Percentiles rank a stretch among this genome's conserved stretches.
phyloP scores from a whole-genome alignment of 2,888 invertebrate species.

The Dendrolimus pini region DNA sequence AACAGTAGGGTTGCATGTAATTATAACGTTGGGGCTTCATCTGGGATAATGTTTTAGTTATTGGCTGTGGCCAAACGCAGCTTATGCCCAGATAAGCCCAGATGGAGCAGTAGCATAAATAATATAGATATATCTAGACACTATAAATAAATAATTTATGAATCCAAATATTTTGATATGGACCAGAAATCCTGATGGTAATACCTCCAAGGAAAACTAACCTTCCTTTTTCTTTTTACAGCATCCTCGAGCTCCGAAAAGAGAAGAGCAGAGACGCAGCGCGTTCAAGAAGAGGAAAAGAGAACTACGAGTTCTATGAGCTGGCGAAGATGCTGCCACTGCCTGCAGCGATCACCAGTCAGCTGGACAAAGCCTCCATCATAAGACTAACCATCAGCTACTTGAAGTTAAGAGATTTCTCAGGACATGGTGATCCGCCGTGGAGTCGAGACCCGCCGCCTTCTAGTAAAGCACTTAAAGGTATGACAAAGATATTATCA shows the following conservation, averaged over 20 bases:
- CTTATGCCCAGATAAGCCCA: too few relatives aligned
- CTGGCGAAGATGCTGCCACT: slow-evolving; percentile 95
- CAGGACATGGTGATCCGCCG: slow-evolving; percentile 96
- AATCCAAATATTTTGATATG: too few relatives aligned
- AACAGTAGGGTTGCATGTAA: too few relatives aligned
- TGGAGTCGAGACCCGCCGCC: slow-evolving; percentile 92
- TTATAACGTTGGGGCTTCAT: too few relatives aligned
- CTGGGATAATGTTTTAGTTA: too few relatives aligned
- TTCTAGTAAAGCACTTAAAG: slow-evolving; percentile 88
- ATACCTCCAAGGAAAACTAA: not conserved
- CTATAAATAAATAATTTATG: too few relatives aligned
- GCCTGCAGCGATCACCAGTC: slow-evolving; percentile 94
- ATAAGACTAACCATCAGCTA: slow-evolving; percentile 97
- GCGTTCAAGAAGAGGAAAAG: slow-evolving; percentile 92
- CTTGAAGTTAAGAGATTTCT: slow-evolving; percentile 95
- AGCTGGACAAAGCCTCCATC: slow-evolving; percentile 96
- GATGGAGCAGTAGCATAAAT: too few relatives aligned
- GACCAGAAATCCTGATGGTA: not conserved
- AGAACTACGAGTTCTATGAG: slow-evolving; percentile 98
- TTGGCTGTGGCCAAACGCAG: too few relatives aligned
- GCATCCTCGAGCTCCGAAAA: slow-evolving; percentile 94
- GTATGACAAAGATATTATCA: slow-evolving; percentile 64
- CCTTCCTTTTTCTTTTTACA: slow-evolving; percentile 73
- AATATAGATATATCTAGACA: too few relatives aligned
- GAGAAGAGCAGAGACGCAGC: slow-evolving; percentile 97